Evolutionary conservation across 2,888 invertebrate genomes (phyloP), one percentile per base, ranked within the genome.

Genomic region (Pachliopta kotzebuea): DNA sequence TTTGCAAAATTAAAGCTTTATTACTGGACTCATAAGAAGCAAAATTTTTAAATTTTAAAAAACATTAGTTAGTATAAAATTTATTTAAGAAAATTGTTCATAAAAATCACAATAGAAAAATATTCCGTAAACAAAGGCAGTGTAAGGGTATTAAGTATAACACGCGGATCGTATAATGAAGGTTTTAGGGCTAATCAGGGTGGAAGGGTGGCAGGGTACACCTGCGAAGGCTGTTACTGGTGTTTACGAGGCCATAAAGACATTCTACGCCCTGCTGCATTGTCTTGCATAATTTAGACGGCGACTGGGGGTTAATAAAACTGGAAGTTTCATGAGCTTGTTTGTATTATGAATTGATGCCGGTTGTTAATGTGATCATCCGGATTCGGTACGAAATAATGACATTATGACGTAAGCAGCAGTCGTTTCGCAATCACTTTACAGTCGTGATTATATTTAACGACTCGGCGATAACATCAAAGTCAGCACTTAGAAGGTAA

Each of bases 261-360:
- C 76, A 79, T 80, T 78, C 76, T 76, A 72, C 76, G 75, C 74
- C 76, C 78, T 76, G 76, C 76, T 81, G 78, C 80, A 81, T 72
- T 76, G 76, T 80, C 79, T 78, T 85, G 80, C 82, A 87, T 87
- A 83, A 85, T 86, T 83, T 78, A 84, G 74, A 72, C 54, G 75
- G 71, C 69, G 68, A 70, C 65, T 68, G 63, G 71, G 70, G 71
- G 63, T 72, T 76, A 71, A 77, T 76, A 77, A 71, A 71, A 73
- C 68, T 66, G 57, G 60, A 66, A 66, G 68, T 73, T 70, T 71
- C 68, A 71, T 65, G 67, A 65, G 49, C 61, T 66, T 69, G 67
- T 68, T 69, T 63, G 57, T 68, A 64, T 68, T 70, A 68, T 70
- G 69, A 66, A 69, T 67, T 68, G 66, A 69, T 69, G 65, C 50